These are phyloP conservation scores for Drosophila mettleri DNA, from an alignment of 2,888 invertebrate species.

Conservation along the genomic window DNA sequence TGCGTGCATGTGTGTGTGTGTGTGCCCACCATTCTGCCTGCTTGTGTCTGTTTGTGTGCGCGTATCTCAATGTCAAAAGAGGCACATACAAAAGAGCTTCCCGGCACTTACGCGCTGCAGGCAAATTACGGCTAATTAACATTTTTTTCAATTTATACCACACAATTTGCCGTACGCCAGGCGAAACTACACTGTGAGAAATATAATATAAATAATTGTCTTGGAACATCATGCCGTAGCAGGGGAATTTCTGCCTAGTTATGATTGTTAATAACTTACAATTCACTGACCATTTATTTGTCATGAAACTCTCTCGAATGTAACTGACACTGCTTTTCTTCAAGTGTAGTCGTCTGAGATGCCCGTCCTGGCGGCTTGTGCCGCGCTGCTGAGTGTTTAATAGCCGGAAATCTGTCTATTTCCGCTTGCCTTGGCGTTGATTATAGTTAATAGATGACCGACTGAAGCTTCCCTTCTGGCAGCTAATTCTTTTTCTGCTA, in stretches of 20 bases:
- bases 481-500: conserved; percentile 69
- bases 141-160: conserved; percentile 76
- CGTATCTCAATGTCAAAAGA: conserved; percentile 67
- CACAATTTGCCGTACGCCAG: conserved; percentile 26
- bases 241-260: background rate
- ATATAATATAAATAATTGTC: background rate
- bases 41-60: conserved; percentile 11
- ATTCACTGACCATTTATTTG: too few species aligned
- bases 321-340: conserved; percentile 13
- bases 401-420: conserved; percentile 81
- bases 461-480: conserved; percentile 55
- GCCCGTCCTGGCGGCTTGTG: conserved; percentile 54
- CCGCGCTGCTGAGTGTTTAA: conserved; percentile 76
- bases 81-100: conserved; percentile 15
- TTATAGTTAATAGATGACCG: conserved; percentile 81
- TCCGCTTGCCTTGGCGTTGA: conserved; percentile 79
- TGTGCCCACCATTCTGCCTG: background rate
- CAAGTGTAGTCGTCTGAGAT: conserved; percentile 34
- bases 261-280: too few species aligned
- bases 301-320: background rate
- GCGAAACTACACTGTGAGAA: conserved; percentile 33
- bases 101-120: conserved; percentile 31
- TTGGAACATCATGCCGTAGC: background rate
- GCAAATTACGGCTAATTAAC: conserved; percentile 73
- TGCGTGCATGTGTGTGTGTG: conserved; percentile 8